Conservation (phyloP, 2,888 invertebrate genomes). For the Andrena marginata region DNA sequence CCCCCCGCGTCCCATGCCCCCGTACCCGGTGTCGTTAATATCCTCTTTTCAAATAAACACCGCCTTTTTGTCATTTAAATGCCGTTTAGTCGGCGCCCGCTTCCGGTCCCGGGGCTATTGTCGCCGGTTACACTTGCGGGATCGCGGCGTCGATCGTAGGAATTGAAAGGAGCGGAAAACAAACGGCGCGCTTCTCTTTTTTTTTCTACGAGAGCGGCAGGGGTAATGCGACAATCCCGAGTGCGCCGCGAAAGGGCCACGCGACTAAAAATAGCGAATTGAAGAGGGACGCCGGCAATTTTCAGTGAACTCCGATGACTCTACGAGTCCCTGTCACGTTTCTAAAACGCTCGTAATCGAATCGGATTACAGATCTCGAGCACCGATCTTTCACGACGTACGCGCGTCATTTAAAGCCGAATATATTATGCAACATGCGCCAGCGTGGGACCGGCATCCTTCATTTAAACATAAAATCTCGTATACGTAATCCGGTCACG, state of each 20-base stretch:
- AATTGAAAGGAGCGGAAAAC: slow-evolving; percentile 11
- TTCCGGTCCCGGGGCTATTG: slow-evolving; percentile 45
- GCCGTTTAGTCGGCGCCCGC: slow-evolving; percentile 47
- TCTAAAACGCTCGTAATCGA: background rate
- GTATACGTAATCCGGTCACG: slow-evolving; percentile 61
- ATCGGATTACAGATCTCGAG: background rate
- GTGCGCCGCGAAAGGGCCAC: background rate
- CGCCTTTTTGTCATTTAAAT: slow-evolving; percentile 58
- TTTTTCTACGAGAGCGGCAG: background rate
- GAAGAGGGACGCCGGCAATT: background rate
- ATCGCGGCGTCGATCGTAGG: slow-evolving; percentile 5
- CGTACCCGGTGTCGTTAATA: slow-evolving; percentile 34
- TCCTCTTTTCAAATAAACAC: slow-evolving; percentile 56
- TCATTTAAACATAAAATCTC: slow-evolving; percentile 48
- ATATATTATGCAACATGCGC: slow-evolving; percentile 29
- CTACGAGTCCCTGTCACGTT: background rate
- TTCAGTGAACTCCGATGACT: background rate
- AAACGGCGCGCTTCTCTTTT: background rate
- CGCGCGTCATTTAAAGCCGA: slow-evolving; percentile 17
- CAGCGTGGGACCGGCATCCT: slow-evolving; percentile 16
- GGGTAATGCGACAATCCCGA: background rate
- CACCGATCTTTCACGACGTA: background rate
- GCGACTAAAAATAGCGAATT: background rate
- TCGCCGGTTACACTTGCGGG: slow-evolving; percentile 26
- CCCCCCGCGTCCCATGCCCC: background rate